Evolutionary conservation across 2,113 vertebrate species (phyloP), one percentile per base, ranked within the genome.

Genomic region (Tylochromis polylepis): DNA sequence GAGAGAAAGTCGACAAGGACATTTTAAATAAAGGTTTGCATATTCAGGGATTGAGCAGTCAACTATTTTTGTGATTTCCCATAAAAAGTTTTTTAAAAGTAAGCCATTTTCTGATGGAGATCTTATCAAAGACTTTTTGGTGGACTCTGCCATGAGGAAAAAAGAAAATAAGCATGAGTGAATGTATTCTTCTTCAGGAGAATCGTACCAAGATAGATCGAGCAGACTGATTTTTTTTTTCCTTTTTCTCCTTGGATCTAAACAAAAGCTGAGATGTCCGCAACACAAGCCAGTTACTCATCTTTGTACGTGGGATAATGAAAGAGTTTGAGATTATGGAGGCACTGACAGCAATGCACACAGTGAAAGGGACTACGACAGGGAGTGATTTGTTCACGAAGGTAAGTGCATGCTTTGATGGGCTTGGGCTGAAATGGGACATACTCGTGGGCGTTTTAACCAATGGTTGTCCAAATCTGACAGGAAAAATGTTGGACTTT

Each of bases 321-420:
- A 72, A 72, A 72, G 67, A 72, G 41, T 72, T 46, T 46, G 67
- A 72, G 41, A 72, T 46, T 6, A 46, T 46, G 41, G 41, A 46
- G 67, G 15, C 14, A 1, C 67, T 72, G 41, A 27, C 67, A 72
- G 41, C 67, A 46, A 16, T 2, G 67, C 67, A 41, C 67, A 22
- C 15, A 72, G 22, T 72, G 67, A 72, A 72, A 72, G 67, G 22
- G 38, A 46, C 67, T 72, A 46, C 15, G 22, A 11, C 38, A 46
- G 67, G 9, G 22, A 72, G 67, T 1, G 41, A 72, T 6, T 46
- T 72, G 38, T 46, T 72, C 22, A 46, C 38, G 2, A 43, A 72
- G 65, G 65, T 46, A 72, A 46, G 38, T 46, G 65, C 14, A 46
- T 43, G 22, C 15, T 72, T 18, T 16, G 22, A 72, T 46, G 2